A percentile compares a stretch with the other conserved stretches of the same genome.
Evolutionary conservation across 2,797 vertebrate species (phyloP).

Genomic region (Pseudocheirus occidentalis): DNA sequence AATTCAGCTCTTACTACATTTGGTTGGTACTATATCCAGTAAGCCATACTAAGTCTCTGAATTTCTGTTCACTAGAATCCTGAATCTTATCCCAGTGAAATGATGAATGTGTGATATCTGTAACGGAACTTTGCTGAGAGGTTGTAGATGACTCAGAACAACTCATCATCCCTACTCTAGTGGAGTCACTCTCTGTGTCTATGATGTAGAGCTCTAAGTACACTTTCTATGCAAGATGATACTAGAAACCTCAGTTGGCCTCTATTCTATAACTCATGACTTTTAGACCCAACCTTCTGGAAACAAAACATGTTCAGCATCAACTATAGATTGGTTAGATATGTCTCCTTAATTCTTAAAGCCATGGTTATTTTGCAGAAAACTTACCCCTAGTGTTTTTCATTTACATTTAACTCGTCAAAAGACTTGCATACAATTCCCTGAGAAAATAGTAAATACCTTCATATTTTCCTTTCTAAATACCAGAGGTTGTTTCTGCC

Average conservation of each 20-base stretch:
- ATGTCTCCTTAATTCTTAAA: conserved; percentile 24
- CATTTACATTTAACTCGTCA: conserved; percentile 29
- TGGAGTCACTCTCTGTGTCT: not conserved
- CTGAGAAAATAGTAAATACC: conserved; percentile 49
- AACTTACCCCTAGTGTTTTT: conserved; percentile 24
- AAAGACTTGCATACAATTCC: not conserved
- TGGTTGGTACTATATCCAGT: not conserved
- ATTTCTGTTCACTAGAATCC: not conserved
- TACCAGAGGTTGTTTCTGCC: not conserved
- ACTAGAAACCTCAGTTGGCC: not conserved
- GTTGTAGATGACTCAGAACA: not conserved
- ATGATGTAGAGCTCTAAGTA: not conserved
- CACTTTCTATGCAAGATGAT: not conserved
- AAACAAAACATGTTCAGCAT: not conserved
- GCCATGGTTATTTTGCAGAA: conserved; percentile 12
- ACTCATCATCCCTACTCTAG: not conserved
- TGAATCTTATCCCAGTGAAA: not conserved
- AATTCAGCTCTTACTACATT: not conserved
- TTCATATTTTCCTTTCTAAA: conserved; percentile 32
- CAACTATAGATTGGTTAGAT: not conserved
- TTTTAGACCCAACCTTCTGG: not conserved
- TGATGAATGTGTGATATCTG: not conserved
- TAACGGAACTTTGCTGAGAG: not conserved
- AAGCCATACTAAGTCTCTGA: not conserved
- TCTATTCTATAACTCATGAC: not conserved